Evolutionary conservation across 2,797 vertebrate species (phyloP).

Genomic region (Valencia hispanica): DNA sequence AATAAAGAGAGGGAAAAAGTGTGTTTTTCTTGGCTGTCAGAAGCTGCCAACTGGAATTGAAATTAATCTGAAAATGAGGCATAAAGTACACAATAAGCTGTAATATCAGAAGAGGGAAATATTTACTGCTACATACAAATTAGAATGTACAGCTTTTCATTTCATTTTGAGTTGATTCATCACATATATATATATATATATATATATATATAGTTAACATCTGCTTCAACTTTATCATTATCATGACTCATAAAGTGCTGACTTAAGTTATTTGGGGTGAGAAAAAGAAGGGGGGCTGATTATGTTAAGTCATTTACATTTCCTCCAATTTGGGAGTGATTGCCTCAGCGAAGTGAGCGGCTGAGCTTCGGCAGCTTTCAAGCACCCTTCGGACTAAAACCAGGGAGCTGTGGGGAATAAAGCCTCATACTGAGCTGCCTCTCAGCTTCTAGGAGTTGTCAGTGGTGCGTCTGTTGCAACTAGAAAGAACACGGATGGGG

Average conservation of each 20-base stretch:
- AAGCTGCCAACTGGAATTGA: constrained; percentile 53
- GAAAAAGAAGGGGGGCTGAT: constrained; percentile 31
- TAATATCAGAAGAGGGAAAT: background rate
- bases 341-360: constrained; percentile 61
- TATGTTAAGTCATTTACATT: constrained; percentile 72
- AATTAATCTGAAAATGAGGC: constrained; percentile 62
- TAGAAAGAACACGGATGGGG: constrained; percentile 28
- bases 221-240: constrained; percentile 12
- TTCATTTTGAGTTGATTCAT: too few species aligned
- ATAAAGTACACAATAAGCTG: constrained; percentile 19
- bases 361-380: constrained; percentile 59
- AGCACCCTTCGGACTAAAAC: constrained; percentile 56
- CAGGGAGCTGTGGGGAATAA: constrained; percentile 57
- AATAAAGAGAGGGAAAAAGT: constrained; percentile 39
- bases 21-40: constrained; percentile 55
- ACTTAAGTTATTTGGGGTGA: constrained; percentile 34
- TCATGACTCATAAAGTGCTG: constrained; percentile 47
- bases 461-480: constrained; percentile 43
- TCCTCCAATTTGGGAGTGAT: constrained; percentile 60
- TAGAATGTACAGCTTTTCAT: background rate
- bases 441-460: constrained; percentile 52
- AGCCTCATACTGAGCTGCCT: constrained; percentile 60
- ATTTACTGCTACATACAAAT: constrained; percentile 7
- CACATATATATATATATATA: too few species aligned
- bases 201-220: too few species aligned